Percentiles rank a stretch among this genome's conserved stretches.
Evolutionary conservation across 2,888 invertebrate species (phyloP).

Genomic region (Drosophila colorata): DNA sequence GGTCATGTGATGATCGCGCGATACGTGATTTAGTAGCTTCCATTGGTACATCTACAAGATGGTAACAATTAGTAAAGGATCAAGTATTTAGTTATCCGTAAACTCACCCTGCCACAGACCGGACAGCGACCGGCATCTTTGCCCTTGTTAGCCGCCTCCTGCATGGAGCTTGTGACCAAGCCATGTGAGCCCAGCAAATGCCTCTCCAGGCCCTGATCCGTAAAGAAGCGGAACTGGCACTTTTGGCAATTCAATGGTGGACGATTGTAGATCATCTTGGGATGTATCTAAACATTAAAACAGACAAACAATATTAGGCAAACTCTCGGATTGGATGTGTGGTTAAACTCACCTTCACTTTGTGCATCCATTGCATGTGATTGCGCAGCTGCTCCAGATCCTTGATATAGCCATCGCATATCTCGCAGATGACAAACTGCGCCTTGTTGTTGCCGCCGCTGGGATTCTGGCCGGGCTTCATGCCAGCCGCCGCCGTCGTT

Average conservation of each 20-base stretch:
- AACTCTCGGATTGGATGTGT: not conserved
- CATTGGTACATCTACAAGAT: constrained; percentile 95
- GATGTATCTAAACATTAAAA: constrained; percentile 89
- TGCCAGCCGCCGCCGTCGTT: constrained; percentile 81
- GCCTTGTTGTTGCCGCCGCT: constrained; percentile 88
- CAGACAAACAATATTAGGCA: not conserved
- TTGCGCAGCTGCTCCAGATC: constrained; percentile 96
- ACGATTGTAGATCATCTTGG: constrained; percentile 97
- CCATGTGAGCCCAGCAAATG: constrained; percentile 97
- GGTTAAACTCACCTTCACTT: constrained; percentile 89
- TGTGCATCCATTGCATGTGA: constrained; percentile 99
- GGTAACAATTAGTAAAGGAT: not conserved
- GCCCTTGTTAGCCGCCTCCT: constrained; percentile 97
- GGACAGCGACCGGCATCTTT: constrained; percentile 98
- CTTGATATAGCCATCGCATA: constrained; percentile 98
- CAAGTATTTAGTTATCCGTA: not conserved
- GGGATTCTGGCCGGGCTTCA: constrained; percentile 86
- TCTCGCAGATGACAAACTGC: constrained; percentile 97
- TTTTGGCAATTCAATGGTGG: constrained; percentile 98
- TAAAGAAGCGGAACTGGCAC: constrained; percentile 98
- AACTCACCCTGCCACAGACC: constrained; percentile 94
- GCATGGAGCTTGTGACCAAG: constrained; percentile 97
- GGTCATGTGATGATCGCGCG: constrained; percentile 95
- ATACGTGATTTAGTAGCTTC: constrained; percentile 96
- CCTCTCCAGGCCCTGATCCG: constrained; percentile 97